Evolutionary conservation across 2,113 vertebrate species (phyloP).

Genomic region (Oreotrochilus melanogaster): DNA sequence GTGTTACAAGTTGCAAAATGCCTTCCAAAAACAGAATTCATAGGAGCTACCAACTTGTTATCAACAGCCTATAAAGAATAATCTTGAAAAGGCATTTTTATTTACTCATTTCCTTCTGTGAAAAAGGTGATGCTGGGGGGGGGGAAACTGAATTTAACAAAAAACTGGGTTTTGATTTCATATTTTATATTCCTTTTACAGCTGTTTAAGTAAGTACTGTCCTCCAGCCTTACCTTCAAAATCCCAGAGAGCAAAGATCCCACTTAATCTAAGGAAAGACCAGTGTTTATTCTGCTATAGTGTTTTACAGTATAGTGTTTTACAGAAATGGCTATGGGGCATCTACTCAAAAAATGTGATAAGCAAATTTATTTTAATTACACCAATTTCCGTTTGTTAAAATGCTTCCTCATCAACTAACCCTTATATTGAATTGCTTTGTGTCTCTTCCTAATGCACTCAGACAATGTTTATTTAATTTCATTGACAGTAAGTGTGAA

Average conservation of each 20-base stretch:
- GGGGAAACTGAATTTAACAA: neutral
- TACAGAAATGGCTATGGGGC: neutral
- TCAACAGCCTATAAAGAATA: neutral
- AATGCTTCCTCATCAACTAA: constrained; percentile 23
- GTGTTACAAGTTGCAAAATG: neutral
- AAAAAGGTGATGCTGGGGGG: neutral
- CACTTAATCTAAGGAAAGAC: neutral
- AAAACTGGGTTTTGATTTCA: neutral
- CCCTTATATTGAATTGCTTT: constrained; percentile 50
- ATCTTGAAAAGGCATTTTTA: neutral
- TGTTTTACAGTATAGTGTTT: neutral
- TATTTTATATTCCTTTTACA: neutral
- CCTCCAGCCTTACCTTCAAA: neutral
- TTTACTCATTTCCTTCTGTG: neutral
- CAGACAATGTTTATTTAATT: constrained; percentile 56
- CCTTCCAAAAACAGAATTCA: neutral
- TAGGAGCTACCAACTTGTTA: neutral
- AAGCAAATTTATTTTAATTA: constrained; percentile 56
- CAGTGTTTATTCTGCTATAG: neutral
- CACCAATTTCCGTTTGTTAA: constrained; percentile 50
- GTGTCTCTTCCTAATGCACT: constrained; percentile 45
- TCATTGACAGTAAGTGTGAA: constrained; percentile 49
- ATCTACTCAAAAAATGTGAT: neutral
- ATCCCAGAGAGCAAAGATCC: neutral
- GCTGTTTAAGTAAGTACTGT: neutral